Base-by-base conservation (phyloP, 2,888 invertebrate species). In the Melitaea athalia region DNA sequence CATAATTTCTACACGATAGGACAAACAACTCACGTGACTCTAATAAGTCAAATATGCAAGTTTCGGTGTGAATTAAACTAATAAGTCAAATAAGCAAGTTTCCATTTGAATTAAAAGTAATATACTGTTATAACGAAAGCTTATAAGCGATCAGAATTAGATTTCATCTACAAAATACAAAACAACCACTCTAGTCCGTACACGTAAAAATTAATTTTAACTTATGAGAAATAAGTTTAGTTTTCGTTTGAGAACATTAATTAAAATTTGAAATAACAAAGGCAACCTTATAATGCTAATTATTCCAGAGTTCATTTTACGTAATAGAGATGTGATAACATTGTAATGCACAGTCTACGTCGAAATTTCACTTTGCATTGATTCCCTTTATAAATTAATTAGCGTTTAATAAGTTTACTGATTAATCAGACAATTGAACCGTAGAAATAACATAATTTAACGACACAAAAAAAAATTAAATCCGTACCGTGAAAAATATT, bases 401-500 rank as follows among this genome's bases (percentile, higher is more conserved):
- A 5, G 1, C 31, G 31, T 55, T 11, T 33, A 53, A 11, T 31
- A 38, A 38, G 24, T n/a, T 6, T 33, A 33, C 6, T 15, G 38
- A 57, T 10, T 38, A 38, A 4, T 8, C 7, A 33, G 24, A 3
- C 3, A 31, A 53, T 53, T 33, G 14, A 31, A 33, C n/a, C 33
- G 8, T 17, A n/a, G 24, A 59, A 45, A 59, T 17, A 31, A 12
- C 3, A 31, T 53, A 42, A 64, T n/a, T 24, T 14, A 14, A 14
- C 17, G 45, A 11, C 3, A 15, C 10, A 62, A n/a, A 53, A 7
- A 64, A 62, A 62, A 42, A 65, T 42, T 33, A 14, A n/a, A 52
- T 52, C 61, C 71, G 52, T 69, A 75, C 70, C 70, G 33, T 68
- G 52, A 52, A 47, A 71, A 61, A n/a, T 63, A 52, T 63, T 65